Evolutionary conservation across 2,888 invertebrate genomes (phyloP).

Genomic region (Nematopogon swammerdamellus): DNA sequence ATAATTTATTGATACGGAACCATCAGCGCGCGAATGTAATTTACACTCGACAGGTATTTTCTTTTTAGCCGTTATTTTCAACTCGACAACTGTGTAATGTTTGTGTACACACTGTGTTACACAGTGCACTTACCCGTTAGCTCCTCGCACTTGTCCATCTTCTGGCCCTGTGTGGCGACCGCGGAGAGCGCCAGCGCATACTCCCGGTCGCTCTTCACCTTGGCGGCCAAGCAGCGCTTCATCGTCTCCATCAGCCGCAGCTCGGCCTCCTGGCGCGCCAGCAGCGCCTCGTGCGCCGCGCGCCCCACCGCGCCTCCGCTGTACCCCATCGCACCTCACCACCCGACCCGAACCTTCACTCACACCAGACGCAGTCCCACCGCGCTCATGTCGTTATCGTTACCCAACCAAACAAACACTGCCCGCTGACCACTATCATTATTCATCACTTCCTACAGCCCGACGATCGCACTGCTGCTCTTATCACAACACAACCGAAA

Average conservation of each 20-base stretch:
- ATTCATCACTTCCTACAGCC: too few relatives aligned
- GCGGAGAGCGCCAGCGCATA: slow-evolving; percentile 81
- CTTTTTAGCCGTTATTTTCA: too few relatives aligned
- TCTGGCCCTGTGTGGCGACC: slow-evolving; percentile 79
- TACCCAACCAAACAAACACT: slow-evolving; percentile 2
- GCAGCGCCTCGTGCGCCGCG: slow-evolving; percentile 86
- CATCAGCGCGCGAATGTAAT: too few relatives aligned
- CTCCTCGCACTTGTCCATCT: slow-evolving; percentile 76
- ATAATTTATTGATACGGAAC: too few relatives aligned
- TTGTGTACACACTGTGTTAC: too few relatives aligned
- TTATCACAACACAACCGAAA: too few relatives aligned
- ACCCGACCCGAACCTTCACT: slow-evolving; percentile 27
- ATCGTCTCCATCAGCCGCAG: slow-evolving; percentile 88
- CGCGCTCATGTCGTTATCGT: too few relatives aligned
- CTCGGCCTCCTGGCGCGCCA: slow-evolving; percentile 90
- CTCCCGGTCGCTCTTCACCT: slow-evolving; percentile 90
- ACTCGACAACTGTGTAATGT: too few relatives aligned
- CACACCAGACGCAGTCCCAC: slow-evolving; percentile 25
- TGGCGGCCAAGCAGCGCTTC: slow-evolving; percentile 79
- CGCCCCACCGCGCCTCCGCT: slow-evolving; percentile 84
- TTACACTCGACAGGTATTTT: too few relatives aligned
- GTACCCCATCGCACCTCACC: slow-evolving; percentile 71
- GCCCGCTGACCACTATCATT: too few relatives aligned
- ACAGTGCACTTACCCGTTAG: slow-evolving; percentile 57
- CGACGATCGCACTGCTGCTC: too few relatives aligned